These are phyloP conservation scores for Chironomus tepperi DNA, from an alignment of 1,140 invertebrate genomes.

Conservation along the genomic window DNA sequence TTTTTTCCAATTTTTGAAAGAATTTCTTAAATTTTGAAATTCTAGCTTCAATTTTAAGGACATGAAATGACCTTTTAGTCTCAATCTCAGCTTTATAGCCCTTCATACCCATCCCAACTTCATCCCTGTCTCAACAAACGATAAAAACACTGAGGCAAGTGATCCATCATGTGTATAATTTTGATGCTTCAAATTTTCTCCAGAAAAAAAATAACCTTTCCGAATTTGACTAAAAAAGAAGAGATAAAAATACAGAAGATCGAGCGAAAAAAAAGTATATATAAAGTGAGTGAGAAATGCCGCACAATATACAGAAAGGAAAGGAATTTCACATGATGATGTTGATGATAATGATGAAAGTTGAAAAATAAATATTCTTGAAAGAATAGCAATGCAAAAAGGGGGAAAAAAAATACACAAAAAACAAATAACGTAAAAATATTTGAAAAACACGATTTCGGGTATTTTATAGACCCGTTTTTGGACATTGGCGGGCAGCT, in stretches of 20 bases:
- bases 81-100: too few relatives aligned
- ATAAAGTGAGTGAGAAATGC: not conserved
- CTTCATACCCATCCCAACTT: too few relatives aligned
- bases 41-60: too few relatives aligned
- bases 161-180: conserved; percentile 11
- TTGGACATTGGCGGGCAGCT: not conserved
- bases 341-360: not conserved
- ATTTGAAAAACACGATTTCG: conserved; percentile 19
- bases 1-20: too few relatives aligned
- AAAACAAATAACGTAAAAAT: conserved; percentile 11
- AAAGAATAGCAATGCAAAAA: not conserved
- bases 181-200: not conserved
- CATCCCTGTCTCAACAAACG: too few relatives aligned
- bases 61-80: too few relatives aligned
- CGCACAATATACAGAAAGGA: conserved; percentile 12
- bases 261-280: not conserved
- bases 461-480: conserved; percentile 1
- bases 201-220: not conserved
- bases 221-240: not conserved
- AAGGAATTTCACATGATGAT: conserved; percentile 20
- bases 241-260: not conserved
- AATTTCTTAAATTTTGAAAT: too few relatives aligned
- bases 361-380: not conserved
- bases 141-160: not conserved
- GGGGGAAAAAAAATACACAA: not conserved